Evolutionary conservation across 2,113 vertebrate species (phyloP).

Genomic region (Saimiri boliviensis): DNA sequence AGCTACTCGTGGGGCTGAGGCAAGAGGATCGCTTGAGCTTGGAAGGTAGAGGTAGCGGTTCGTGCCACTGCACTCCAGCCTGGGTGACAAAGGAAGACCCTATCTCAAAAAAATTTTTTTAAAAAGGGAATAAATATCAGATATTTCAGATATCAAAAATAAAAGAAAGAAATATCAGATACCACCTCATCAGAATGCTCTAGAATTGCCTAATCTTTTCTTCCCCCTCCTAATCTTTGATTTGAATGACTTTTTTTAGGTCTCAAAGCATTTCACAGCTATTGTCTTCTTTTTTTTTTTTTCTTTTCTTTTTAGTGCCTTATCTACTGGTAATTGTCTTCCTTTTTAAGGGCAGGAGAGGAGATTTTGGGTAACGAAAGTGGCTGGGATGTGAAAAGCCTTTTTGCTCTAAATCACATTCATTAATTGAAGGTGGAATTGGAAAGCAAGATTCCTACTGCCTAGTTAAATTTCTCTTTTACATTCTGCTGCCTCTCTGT

Average conservation of each 20-base stretch:
- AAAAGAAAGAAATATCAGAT: too few species aligned
- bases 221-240: neutral
- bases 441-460: neutral
- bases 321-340: neutral
- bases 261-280: neutral
- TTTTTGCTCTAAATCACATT: slow-evolving; percentile 14
- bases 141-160: too few species aligned
- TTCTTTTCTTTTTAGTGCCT: too few species aligned
- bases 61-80: too few species aligned
- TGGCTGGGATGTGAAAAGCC: neutral
- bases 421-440: neutral
- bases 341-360: neutral
- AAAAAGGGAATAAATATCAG: too few species aligned
- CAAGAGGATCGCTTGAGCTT: too few species aligned
- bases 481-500: neutral
- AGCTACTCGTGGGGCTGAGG: too few species aligned
- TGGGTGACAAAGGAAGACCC: too few species aligned
- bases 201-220: neutral
- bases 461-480: neutral
- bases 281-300: neutral
- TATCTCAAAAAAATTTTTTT: too few species aligned
- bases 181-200: neutral
- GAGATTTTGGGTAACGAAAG: neutral
- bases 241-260: neutral
- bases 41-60: too few species aligned